These are phyloP conservation scores for Pyrgus malvae DNA, from an alignment of 2,888 invertebrate genomes.

Conservation along the genomic window DNA sequence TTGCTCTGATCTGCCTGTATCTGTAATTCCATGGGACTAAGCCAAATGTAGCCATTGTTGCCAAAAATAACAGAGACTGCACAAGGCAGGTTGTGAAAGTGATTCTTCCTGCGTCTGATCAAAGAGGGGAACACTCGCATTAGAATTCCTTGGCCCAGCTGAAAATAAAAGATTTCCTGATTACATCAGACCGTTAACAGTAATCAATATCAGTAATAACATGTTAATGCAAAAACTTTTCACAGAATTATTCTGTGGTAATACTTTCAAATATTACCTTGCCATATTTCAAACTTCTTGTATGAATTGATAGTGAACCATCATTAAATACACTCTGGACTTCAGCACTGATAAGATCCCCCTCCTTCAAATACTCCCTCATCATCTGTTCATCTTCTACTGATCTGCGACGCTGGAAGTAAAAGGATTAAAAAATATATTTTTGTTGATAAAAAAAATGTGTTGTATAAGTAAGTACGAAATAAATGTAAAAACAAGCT, in stretches of 20 bases:
- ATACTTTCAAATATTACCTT: slow-evolving; percentile 83
- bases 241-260: no score
- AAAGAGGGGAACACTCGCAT: slow-evolving; percentile 95
- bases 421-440: not conserved
- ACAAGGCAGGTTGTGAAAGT: slow-evolving; percentile 96
- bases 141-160: slow-evolving; percentile 93
- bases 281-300: slow-evolving; percentile 97
- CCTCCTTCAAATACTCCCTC: slow-evolving; percentile 96
- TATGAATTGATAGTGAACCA: slow-evolving; percentile 95
- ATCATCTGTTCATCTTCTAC: slow-evolving; percentile 99
- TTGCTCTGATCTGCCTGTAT: slow-evolving; percentile 75
- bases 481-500: no score
- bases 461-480: not conserved
- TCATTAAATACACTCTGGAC: slow-evolving; percentile 96
- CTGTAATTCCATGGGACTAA: slow-evolving; percentile 84
- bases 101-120: slow-evolving; percentile 95
- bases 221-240: no score
- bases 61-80: slow-evolving; percentile 97
- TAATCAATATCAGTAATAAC: not conserved
- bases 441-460: no score
- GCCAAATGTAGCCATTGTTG: slow-evolving; percentile 98
- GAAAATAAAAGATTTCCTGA: slow-evolving; percentile 39
- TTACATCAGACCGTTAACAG: no score
- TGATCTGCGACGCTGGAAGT: slow-evolving; percentile 88
- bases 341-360: slow-evolving; percentile 98